These are phyloP conservation scores for Styela clava DNA, from an alignment of 23 tunicate genomes.

Conservation along the genomic window DNA sequence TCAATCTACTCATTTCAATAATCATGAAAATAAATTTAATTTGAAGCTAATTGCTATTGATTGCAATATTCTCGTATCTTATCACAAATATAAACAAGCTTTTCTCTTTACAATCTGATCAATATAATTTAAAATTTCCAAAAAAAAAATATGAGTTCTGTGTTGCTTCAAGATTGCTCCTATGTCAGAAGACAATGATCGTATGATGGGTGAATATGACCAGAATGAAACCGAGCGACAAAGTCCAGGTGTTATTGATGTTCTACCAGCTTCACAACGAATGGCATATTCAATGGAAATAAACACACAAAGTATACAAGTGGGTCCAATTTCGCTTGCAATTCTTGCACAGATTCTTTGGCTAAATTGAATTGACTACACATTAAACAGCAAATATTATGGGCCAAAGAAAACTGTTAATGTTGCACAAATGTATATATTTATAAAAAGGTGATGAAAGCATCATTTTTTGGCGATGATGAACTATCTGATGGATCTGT, in stretches of 20 bases:
- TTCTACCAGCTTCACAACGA: constrained; percentile 48
- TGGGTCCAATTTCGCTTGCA: not conserved
- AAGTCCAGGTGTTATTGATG: constrained; percentile 17
- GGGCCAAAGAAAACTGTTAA: too few relatives aligned
- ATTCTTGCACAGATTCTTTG: not conserved
- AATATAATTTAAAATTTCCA: too few relatives aligned
- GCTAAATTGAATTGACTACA: not conserved
- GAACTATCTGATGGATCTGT: constrained; percentile 7
- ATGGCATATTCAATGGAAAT: constrained; percentile 54
- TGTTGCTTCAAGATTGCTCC: not conserved
- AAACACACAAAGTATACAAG: constrained; percentile 66
- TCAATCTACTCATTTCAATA: too few relatives aligned
- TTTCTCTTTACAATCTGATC: too few relatives aligned
- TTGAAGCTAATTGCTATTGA: too few relatives aligned
- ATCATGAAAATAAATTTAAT: too few relatives aligned
- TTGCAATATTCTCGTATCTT: too few relatives aligned
- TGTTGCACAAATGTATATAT: too few relatives aligned
- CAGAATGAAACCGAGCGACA: constrained; percentile 9
- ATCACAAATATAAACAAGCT: too few relatives aligned
- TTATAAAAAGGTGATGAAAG: constrained; percentile 68
- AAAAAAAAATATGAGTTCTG: too few relatives aligned
- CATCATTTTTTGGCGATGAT: constrained; percentile 75
- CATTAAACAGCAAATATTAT: too few relatives aligned
- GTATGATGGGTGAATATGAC: constrained; percentile 30
- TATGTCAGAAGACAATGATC: not conserved